Conservation (phyloP, 2,888 invertebrate genomes). For the Pasiphila rectangulata region DNA sequence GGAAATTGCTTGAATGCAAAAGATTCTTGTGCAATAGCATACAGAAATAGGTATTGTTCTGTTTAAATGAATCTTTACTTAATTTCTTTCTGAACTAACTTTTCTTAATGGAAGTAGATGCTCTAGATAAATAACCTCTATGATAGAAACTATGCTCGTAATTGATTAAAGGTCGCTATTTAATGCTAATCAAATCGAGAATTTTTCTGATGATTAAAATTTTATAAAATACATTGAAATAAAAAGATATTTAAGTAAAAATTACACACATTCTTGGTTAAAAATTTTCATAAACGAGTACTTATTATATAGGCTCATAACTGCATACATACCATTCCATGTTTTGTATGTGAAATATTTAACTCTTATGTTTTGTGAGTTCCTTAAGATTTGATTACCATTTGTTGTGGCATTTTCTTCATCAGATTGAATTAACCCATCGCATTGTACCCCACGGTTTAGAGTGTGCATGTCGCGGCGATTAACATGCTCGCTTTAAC, state of each 20-base stretch:
- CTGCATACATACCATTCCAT: conserved; percentile 6
- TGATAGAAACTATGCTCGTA: conserved; percentile 1
- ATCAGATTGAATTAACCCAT: conserved; percentile 39
- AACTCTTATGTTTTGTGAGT: conserved; percentile 7
- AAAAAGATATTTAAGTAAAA: too few species aligned
- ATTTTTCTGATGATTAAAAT: not conserved
- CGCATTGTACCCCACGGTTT: conserved; percentile 44
- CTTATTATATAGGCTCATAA: not conserved
- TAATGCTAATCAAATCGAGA: conserved; percentile 16
- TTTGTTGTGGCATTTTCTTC: conserved; percentile 16
- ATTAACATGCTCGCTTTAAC: conserved; percentile 75
- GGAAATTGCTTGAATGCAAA: conserved; percentile 18
- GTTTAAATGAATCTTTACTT: not conserved
- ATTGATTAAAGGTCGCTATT: not conserved
- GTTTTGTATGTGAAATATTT: not conserved
- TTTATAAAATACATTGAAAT: too few species aligned
- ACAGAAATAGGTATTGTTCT: conserved; percentile 8
- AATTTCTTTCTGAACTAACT: conserved; percentile 10
- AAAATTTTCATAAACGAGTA: not conserved
- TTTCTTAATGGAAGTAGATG: conserved; percentile 10
- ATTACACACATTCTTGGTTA: not conserved
- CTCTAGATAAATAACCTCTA: conserved; percentile 11
- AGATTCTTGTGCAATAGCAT: conserved; percentile 11
- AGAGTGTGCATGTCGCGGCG: conserved; percentile 72
- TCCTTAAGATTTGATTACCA: conserved; percentile 23